Conservation (phyloP, 2,113 vertebrate species). For the Gambusia holbrooki region DNA sequence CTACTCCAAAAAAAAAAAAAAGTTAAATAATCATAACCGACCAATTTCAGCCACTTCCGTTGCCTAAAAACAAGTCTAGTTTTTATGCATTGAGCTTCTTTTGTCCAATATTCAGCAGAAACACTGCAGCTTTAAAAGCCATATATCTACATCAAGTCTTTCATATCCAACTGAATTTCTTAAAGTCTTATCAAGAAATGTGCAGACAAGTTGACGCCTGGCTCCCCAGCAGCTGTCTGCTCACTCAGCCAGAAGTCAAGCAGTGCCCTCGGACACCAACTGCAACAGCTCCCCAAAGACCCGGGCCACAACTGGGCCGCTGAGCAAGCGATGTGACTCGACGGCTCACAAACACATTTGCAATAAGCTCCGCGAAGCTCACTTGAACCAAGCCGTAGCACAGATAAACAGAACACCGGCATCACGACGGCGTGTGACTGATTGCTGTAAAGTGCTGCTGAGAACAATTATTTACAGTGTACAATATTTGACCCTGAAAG, state of each 20-base stretch:
- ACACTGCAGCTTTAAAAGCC: neutral
- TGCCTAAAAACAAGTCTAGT: neutral
- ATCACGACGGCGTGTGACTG: slow-evolving; percentile 44
- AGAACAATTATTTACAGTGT: slow-evolving; percentile 53
- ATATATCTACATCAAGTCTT: neutral
- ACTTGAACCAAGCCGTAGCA: slow-evolving; percentile 40
- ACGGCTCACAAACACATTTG: slow-evolving; percentile 43
- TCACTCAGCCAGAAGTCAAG: slow-evolving; percentile 73
- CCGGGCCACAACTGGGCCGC: slow-evolving; percentile 67
- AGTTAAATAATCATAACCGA: too few relatives aligned
- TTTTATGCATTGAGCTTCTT: neutral
- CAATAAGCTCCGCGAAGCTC: slow-evolving; percentile 53
- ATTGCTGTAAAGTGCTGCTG: slow-evolving; percentile 41
- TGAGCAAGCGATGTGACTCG: slow-evolving; percentile 66
- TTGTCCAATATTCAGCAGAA: neutral
- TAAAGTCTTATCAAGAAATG: slow-evolving; percentile 52
- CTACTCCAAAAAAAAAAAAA: neutral
- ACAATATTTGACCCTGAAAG: slow-evolving; percentile 52
- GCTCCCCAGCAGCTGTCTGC: slow-evolving; percentile 73
- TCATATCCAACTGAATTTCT: slow-evolving; percentile 24
- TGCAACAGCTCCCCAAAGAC: slow-evolving; percentile 67
- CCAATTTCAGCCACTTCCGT: neutral
- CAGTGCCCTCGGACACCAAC: slow-evolving; percentile 70
- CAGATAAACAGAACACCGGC: slow-evolving; percentile 1
- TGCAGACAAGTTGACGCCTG: slow-evolving; percentile 68